Percentiles rank a stretch among this genome's conserved stretches.
phyloP scores from a whole-genome alignment of 1,140 invertebrate species.

The Radopholus similis region DNA sequence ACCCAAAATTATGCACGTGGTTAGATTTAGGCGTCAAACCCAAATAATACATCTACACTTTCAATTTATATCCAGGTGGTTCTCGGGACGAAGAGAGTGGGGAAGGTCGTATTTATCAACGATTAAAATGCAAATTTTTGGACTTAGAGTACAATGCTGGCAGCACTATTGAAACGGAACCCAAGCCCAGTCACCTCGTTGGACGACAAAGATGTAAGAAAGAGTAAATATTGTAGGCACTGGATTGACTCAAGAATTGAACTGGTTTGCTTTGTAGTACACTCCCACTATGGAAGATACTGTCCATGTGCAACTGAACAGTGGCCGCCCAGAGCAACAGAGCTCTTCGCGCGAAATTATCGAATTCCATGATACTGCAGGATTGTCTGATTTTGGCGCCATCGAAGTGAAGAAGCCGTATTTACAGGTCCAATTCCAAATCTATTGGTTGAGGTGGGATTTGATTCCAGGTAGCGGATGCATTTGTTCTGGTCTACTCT shows the following conservation, averaged over 20 bases:
- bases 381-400: constrained; percentile 39
- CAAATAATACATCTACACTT: too few relatives aligned
- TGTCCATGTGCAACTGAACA: constrained; percentile 49
- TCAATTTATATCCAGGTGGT: background rate
- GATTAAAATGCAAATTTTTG: background rate
- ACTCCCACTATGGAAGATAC: constrained; percentile 58
- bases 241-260: too few relatives aligned
- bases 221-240: too few relatives aligned
- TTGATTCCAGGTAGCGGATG: constrained; percentile 51
- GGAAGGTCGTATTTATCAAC: background rate
- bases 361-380: constrained; percentile 57
- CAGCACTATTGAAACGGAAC: background rate
- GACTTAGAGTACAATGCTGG: background rate
- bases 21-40: too few relatives aligned
- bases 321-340: background rate
- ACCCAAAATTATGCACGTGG: too few relatives aligned
- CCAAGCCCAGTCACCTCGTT: background rate
- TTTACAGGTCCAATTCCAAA: constrained; percentile 40
- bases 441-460: constrained; percentile 11
- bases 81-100: background rate
- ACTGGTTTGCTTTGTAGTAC: constrained; percentile 25
- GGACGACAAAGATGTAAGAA: background rate
- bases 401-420: constrained; percentile 42
- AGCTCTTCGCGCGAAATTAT: constrained; percentile 30
- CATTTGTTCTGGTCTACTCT: constrained; percentile 55